Evolutionary conservation across 2,888 invertebrate genomes (phyloP).

Genomic region (Plagodis pulveraria): DNA sequence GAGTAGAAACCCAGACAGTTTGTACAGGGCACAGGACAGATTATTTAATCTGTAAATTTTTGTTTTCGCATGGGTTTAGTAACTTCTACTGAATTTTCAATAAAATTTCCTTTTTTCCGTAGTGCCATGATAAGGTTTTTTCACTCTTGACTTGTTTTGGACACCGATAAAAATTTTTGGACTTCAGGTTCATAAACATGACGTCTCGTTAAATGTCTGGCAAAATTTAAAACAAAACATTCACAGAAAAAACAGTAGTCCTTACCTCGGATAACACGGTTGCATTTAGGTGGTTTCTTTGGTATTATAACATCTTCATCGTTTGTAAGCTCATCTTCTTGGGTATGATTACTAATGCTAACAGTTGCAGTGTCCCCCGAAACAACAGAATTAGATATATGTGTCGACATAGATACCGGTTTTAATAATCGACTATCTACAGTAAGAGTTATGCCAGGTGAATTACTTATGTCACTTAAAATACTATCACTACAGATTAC

Average conservation of each 20-base stretch:
- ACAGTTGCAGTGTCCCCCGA: not conserved
- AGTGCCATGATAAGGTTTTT: constrained; percentile 26
- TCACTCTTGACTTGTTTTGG: constrained; percentile 12
- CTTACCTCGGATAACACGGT: not conserved
- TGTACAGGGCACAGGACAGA: constrained; percentile 38
- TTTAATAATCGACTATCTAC: not conserved
- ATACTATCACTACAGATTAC: not conserved
- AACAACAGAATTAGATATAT: not conserved
- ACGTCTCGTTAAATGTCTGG: constrained; percentile 1
- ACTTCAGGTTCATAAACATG: constrained; percentile 4
- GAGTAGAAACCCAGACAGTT: constrained; percentile 40
- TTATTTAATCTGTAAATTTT: constrained; percentile 37
- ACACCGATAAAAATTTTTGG: constrained; percentile 35
- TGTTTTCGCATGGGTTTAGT: constrained; percentile 39
- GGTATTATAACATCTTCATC: not conserved
- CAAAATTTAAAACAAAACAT: constrained; percentile 6
- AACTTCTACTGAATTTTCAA: constrained; percentile 36
- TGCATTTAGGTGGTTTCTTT: not conserved
- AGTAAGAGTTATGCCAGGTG: not conserved
- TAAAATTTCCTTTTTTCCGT: constrained; percentile 44
- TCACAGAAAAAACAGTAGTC: constrained; percentile 7
- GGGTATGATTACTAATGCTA: not conserved
- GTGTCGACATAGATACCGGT: not conserved
- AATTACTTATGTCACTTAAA: not conserved
- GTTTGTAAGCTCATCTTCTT: not conserved